A percentile compares a stretch with the other conserved stretches of the same genome.
These are phyloP conservation scores for Phrynocephalus vlangalii DNA, from an alignment of 2,797 vertebrate species.

Conservation along the genomic window DNA sequence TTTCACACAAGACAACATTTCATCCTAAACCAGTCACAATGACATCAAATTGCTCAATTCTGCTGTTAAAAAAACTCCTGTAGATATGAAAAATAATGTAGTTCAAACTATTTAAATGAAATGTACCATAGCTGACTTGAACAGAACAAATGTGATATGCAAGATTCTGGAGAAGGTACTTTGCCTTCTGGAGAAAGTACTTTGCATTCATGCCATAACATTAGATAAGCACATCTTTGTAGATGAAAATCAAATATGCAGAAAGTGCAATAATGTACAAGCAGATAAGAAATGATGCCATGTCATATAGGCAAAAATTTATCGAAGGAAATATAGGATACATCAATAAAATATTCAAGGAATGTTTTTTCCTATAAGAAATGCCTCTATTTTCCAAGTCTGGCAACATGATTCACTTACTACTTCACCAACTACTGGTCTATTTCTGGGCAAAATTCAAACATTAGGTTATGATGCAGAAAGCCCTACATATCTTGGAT, in stretches of 20 bases:
- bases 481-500: not conserved
- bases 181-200: not conserved
- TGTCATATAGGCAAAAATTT: slow-evolving; percentile 8
- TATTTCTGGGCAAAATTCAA: not conserved
- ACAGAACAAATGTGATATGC: slow-evolving; percentile 15
- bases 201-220: slow-evolving; percentile 31
- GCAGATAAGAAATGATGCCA: slow-evolving; percentile 15
- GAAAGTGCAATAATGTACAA: slow-evolving; percentile 10
- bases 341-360: not conserved
- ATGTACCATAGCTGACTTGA: slow-evolving; percentile 27
- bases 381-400: not conserved
- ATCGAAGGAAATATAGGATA: slow-evolving; percentile 25
- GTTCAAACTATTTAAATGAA: slow-evolving; percentile 24
- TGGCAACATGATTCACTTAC: not conserved
- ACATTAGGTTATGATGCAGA: not conserved
- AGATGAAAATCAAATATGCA: slow-evolving; percentile 12
- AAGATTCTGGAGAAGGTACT: not conserved
- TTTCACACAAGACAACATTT: slow-evolving; percentile 10
- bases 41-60: not conserved
- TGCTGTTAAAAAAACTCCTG: slow-evolving; percentile 2
- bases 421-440: not conserved
- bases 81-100: not conserved
- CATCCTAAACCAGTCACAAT: slow-evolving; percentile 3
- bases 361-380: slow-evolving; percentile 13
- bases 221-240: slow-evolving; percentile 26